These are phyloP conservation scores for Etheostoma nigrum DNA, from an alignment of 2,797 vertebrate species.

Conservation along the genomic window DNA sequence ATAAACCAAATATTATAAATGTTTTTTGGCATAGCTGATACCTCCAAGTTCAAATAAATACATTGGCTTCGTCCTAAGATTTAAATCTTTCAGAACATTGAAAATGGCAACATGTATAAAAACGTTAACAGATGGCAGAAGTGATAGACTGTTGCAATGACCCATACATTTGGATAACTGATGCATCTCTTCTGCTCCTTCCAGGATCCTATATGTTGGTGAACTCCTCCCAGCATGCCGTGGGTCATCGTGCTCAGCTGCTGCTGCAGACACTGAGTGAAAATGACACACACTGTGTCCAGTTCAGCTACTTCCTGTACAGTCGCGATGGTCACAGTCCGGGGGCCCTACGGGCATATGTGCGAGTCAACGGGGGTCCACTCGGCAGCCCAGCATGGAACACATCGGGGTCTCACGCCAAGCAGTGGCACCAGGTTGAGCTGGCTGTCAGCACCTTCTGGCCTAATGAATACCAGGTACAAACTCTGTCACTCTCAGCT, in stretches of 20 bases:
- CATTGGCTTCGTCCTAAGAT: neutral
- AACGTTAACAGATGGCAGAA: neutral
- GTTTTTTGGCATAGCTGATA: constrained; percentile 4
- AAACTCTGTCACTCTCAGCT: neutral
- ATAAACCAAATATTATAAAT: constrained; percentile 6
- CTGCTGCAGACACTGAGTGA: constrained; percentile 94
- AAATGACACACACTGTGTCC: constrained; percentile 97
- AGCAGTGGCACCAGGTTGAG: constrained; percentile 96
- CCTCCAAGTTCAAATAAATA: neutral
- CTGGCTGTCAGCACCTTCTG: constrained; percentile 97
- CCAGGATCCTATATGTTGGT: constrained; percentile 96
- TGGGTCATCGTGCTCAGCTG: constrained; percentile 92
- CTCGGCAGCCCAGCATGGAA: constrained; percentile 93
- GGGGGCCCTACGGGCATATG: constrained; percentile 89
- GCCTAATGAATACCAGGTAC: constrained; percentile 97
- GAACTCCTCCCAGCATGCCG: constrained; percentile 92
- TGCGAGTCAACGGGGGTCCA: constrained; percentile 91
- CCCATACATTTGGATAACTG: constrained; percentile 14
- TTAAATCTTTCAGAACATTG: constrained; percentile 1
- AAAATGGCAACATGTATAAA: neutral
- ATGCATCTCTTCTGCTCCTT: constrained; percentile 37
- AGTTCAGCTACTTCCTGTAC: constrained; percentile 98
- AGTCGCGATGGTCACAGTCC: constrained; percentile 95
- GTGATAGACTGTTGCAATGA: neutral
- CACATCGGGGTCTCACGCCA: constrained; percentile 88